These are phyloP conservation scores for Trinorchestia longiramus DNA, from an alignment of 1,140 invertebrate genomes.

Conservation along the genomic window DNA sequence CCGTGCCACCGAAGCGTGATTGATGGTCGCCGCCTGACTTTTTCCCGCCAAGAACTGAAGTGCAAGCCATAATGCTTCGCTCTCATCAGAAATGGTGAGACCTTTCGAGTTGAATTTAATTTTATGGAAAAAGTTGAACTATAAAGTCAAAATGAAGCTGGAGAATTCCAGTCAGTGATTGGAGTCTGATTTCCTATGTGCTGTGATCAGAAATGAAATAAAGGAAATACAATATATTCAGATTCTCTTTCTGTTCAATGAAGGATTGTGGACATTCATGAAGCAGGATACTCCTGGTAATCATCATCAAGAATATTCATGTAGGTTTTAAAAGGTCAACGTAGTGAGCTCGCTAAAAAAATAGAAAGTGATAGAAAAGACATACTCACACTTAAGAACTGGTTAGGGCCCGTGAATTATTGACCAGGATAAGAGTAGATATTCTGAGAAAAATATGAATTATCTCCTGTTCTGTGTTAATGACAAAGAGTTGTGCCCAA, in stretches of 20 bases:
- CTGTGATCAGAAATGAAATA: background rate
- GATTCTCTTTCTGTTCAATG: background rate
- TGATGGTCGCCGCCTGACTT: background rate
- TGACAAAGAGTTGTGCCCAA: background rate
- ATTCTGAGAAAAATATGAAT: background rate
- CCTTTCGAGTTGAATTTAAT: background rate
- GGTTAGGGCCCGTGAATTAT: background rate
- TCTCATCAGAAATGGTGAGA: constrained; percentile 1
- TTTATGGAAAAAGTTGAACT: background rate
- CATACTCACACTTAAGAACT: background rate
- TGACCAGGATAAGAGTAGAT: background rate
- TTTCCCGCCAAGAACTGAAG: background rate
- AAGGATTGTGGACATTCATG: background rate
- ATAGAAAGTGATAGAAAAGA: background rate
- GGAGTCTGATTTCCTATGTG: background rate
- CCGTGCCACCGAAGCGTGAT: constrained; percentile 33
- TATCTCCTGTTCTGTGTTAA: background rate
- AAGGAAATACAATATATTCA: background rate
- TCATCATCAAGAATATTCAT: no score
- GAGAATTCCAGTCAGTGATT: background rate
- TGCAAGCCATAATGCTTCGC: background rate
- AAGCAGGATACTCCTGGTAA: no score
- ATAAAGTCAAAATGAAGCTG: background rate
- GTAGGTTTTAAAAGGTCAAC: no score
- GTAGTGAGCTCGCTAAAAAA: no score